Percentiles rank a stretch among this genome's conserved stretches.
These are phyloP conservation scores for Acleris sparsana DNA, from an alignment of 2,888 invertebrate genomes.

Conservation along the genomic window DNA sequence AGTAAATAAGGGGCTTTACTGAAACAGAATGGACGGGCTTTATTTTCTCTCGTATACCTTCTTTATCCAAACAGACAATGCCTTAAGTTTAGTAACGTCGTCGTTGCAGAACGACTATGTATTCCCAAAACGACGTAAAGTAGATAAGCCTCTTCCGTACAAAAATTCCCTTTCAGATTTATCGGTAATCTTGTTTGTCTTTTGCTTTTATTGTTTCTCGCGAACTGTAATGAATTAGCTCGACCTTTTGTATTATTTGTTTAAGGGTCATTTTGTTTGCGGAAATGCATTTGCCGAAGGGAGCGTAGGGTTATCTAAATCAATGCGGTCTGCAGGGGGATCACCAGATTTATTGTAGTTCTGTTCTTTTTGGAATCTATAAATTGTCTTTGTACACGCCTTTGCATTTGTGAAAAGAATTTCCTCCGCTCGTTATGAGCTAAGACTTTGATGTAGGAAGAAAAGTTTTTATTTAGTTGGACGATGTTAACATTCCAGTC, in stretches of 20 bases:
- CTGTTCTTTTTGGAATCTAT: constrained; percentile 49
- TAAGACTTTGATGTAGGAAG: constrained; percentile 68
- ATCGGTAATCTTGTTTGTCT: constrained; percentile 73
- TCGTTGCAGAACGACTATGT: constrained; percentile 71
- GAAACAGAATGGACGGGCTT: constrained; percentile 50
- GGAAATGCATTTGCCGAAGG: constrained; percentile 64
- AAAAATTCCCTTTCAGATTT: constrained; percentile 76
- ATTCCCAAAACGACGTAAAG: constrained; percentile 73
- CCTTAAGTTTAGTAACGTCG: constrained; percentile 66
- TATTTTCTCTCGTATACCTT: constrained; percentile 62
- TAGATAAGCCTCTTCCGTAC: constrained; percentile 67
- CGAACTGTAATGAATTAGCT: constrained; percentile 72
- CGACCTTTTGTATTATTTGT: constrained; percentile 66
- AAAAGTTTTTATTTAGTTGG: constrained; percentile 62
- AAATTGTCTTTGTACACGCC: constrained; percentile 46
- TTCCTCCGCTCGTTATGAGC: constrained; percentile 57
- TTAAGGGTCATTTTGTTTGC: constrained; percentile 70
- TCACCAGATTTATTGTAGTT: constrained; percentile 68
- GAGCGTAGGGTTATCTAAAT: constrained; percentile 66
- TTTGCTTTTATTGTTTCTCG: constrained; percentile 73
- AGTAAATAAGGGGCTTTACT: constrained; percentile 70
- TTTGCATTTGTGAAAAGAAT: constrained; percentile 50
- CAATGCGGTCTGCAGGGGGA: constrained; percentile 66
- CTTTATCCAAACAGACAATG: constrained; percentile 75
- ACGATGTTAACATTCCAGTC: constrained; percentile 68